Evolutionary conservation across 2,113 vertebrate species (phyloP).

Genomic region (Zosterops pallidus): DNA sequence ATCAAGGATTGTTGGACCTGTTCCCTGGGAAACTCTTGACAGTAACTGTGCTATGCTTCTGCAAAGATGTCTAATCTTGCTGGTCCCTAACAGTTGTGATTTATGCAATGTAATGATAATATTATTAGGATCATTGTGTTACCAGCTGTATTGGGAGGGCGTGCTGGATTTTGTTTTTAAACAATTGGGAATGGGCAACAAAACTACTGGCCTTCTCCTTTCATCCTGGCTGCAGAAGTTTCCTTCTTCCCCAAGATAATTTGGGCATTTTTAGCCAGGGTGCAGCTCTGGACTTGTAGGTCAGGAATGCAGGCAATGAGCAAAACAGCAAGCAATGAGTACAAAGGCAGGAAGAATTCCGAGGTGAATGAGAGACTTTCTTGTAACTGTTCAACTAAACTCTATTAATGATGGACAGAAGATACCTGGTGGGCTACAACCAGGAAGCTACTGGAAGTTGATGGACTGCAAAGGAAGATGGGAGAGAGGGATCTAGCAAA

Average conservation of each 20-base stretch:
- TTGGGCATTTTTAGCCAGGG: neutral
- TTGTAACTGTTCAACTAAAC: neutral
- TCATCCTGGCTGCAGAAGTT: neutral
- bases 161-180: neutral
- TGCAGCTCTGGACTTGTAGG: neutral
- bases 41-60: neutral
- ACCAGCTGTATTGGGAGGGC: fast-evolving
- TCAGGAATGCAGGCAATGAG: neutral
- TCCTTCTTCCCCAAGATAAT: neutral
- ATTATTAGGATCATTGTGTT: neutral
- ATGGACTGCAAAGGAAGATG: neutral
- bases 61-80: neutral
- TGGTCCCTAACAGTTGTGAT: neutral
- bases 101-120: neutral
- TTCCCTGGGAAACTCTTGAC: neutral
- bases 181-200: neutral
- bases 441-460: neutral
- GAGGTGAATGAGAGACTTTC: neutral
- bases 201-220: neutral
- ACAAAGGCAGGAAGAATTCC: neutral
- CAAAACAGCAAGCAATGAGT: neutral
- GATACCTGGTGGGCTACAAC: neutral
- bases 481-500: neutral
- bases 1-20: neutral
- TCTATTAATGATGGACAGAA: neutral